Conservation (phyloP, 1,140 invertebrate species). For the Diachasmimorpha longicaudata region DNA sequence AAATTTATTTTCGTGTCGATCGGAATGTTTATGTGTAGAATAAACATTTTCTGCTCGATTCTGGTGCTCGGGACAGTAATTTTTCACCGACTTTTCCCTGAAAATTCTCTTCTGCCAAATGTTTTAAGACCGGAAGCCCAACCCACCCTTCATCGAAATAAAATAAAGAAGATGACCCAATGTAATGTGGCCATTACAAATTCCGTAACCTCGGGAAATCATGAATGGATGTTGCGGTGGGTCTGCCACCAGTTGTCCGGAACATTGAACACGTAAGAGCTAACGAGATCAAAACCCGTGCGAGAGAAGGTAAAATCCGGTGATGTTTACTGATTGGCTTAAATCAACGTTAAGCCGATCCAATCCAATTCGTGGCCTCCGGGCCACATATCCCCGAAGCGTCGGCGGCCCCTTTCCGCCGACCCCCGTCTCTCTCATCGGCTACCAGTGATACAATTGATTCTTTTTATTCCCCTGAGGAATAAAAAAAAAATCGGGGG, state of each 20-base stretch:
- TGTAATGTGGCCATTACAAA: neutral
- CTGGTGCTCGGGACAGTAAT: no score
- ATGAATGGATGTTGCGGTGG: slow-evolving; percentile 25
- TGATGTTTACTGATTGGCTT: slow-evolving; percentile 63
- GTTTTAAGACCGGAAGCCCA: neutral
- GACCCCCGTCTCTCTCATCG: slow-evolving; percentile 25
- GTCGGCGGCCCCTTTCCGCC: slow-evolving; percentile 44
- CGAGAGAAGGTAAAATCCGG: slow-evolving; percentile 35
- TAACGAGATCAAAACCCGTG: slow-evolving; percentile 58
- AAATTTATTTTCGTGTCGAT: no score
- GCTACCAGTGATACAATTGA: neutral
- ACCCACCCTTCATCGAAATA: neutral
- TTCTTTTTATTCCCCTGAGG: neutral
- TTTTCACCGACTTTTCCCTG: no score
- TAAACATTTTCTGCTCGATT: no score
- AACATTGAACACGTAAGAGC: slow-evolving; percentile 60
- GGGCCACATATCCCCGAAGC: slow-evolving; percentile 23
- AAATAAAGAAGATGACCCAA: neutral
- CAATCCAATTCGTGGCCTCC: slow-evolving; percentile 51
- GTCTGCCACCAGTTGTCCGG: slow-evolving; percentile 41
- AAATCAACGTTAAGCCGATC: slow-evolving; percentile 64
- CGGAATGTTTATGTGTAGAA: no score
- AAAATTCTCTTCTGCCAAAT: neutral
- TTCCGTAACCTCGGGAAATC: neutral
- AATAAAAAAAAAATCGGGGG: neutral